Evolutionary conservation across 2,797 vertebrate genomes (phyloP).

Genomic region (Chromobotia macracanthus): DNA sequence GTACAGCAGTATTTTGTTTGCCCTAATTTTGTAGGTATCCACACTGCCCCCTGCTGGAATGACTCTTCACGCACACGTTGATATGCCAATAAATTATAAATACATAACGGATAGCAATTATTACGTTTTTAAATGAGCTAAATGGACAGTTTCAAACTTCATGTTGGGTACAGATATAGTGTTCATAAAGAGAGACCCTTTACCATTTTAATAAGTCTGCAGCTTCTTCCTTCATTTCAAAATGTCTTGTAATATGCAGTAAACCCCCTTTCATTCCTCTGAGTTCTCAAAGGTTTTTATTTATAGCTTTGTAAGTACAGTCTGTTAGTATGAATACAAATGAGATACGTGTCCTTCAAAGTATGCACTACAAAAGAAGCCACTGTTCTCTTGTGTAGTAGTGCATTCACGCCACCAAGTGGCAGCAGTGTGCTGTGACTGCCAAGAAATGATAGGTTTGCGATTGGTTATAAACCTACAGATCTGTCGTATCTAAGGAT

Average conservation of each 20-base stretch:
- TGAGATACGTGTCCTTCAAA: constrained; percentile 48
- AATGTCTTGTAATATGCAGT: constrained; percentile 13
- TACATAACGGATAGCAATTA: not conserved
- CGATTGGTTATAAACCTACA: no score
- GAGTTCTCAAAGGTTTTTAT: constrained; percentile 33
- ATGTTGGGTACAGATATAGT: not conserved
- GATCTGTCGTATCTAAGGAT: no score
- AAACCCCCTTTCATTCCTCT: constrained; percentile 1
- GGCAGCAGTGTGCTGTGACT: constrained; percentile 49
- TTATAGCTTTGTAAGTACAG: constrained; percentile 51
- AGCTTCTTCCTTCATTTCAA: not conserved
- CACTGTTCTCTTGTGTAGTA: constrained; percentile 44
- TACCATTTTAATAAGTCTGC: not conserved
- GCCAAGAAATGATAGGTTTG: no score
- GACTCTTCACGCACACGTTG: not conserved
- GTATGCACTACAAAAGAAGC: constrained; percentile 45
- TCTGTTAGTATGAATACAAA: constrained; percentile 48
- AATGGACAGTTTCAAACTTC: not conserved
- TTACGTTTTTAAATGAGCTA: not conserved
- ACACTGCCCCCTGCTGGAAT: constrained; percentile 41
- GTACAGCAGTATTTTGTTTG: not conserved
- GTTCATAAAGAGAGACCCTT: not conserved
- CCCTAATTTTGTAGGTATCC: not conserved
- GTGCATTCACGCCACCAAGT: constrained; percentile 50
- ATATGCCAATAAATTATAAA: not conserved